Evolutionary conservation across 2,888 invertebrate genomes (phyloP).

Genomic region (Tenodera sinensis): DNA sequence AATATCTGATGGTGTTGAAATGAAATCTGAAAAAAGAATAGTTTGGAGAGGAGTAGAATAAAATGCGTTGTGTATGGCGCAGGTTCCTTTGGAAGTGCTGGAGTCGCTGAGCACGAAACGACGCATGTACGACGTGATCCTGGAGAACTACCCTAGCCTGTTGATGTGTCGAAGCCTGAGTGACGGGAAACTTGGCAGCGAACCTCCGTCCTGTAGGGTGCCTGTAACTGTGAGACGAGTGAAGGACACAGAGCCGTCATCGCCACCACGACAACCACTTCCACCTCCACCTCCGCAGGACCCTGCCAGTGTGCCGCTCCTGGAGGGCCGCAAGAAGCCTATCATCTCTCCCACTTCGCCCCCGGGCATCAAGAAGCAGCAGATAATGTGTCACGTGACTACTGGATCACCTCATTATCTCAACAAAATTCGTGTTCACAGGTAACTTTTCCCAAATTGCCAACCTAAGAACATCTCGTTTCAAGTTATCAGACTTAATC

Average conservation of each 20-base stretch:
- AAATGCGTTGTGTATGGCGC: constrained; percentile 36
- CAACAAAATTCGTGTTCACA: constrained; percentile 60
- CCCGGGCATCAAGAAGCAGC: constrained; percentile 15
- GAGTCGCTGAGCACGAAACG: constrained; percentile 62
- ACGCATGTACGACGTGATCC: constrained; percentile 63
- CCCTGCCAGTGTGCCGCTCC: not conserved
- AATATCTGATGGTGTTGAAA: no score
- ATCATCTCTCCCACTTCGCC: not conserved
- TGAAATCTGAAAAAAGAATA: not conserved
- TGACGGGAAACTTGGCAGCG: constrained; percentile 51
- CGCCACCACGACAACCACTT: not conserved
- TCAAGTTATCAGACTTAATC: no score
- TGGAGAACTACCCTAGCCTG: constrained; percentile 70
- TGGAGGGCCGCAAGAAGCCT: not conserved
- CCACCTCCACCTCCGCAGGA: not conserved
- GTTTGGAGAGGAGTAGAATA: not conserved
- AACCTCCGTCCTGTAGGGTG: constrained; percentile 57
- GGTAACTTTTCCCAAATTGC: constrained; percentile 20
- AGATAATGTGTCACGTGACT: not conserved
- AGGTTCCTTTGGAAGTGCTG: constrained; percentile 63
- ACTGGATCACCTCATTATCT: constrained; percentile 35
- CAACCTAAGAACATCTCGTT: no score
- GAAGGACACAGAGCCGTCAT: not conserved
- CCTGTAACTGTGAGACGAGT: constrained; percentile 52
- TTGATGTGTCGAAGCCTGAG: constrained; percentile 61